Conservation (phyloP, 2,888 invertebrate species). For the Sphinx pinastri region DNA sequence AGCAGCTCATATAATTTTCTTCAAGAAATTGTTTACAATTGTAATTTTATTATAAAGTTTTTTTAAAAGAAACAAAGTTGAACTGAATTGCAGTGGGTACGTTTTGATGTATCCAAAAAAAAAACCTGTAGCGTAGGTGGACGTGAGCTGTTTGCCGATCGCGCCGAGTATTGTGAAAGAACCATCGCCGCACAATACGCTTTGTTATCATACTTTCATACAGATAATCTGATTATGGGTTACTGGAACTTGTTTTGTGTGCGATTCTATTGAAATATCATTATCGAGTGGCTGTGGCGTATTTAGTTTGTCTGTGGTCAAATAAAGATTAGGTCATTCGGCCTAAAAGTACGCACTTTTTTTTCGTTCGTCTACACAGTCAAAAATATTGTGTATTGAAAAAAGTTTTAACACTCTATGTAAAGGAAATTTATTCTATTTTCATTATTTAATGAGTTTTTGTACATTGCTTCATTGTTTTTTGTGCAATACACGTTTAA, state of each 20-base stretch:
- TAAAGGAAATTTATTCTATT: too few species aligned
- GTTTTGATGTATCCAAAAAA: conserved; percentile 9
- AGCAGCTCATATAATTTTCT: background rate
- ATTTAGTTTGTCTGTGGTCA: too few species aligned
- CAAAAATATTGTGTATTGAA: too few species aligned
- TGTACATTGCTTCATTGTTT: too few species aligned
- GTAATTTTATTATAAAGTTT: background rate
- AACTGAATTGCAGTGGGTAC: background rate
- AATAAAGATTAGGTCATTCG: background rate
- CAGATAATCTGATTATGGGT: background rate
- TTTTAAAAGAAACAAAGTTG: conserved; percentile 1
- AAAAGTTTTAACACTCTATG: too few species aligned
- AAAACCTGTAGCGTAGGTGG: conserved; percentile 20
- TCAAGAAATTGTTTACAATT: background rate
- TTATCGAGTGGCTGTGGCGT: background rate
- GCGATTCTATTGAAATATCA: background rate
- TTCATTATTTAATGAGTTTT: too few species aligned
- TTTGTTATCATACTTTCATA: conserved; percentile 14
- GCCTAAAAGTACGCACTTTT: too few species aligned
- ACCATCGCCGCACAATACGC: conserved; percentile 2
- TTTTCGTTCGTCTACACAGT: too few species aligned
- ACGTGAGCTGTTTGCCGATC: conserved; percentile 9
- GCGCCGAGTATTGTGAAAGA: background rate
- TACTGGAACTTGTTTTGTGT: background rate
- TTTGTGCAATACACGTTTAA: too few species aligned